A percentile compares a stretch with the other conserved stretches of the same genome.
phyloP scores from a whole-genome alignment of 1,140 invertebrate species.

The Drosophila repleta region DNA sequence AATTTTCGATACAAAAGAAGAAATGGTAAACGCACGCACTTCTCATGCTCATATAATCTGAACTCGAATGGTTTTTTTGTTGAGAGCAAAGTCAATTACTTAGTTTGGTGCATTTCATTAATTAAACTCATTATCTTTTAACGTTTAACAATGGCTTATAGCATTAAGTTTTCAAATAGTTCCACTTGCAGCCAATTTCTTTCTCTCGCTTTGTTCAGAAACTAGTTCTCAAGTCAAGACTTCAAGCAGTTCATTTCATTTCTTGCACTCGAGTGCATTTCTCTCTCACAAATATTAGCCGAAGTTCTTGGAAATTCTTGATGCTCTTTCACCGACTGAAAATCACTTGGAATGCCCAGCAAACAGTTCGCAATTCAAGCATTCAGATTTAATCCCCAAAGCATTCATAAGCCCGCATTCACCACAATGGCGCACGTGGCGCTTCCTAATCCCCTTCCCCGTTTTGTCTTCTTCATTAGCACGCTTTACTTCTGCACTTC shows the following conservation, averaged over 20 bases:
- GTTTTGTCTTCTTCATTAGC: conserved; percentile 55
- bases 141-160: no score
- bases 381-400: conserved; percentile 40
- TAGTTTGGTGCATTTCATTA: no score
- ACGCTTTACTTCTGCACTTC: conserved; percentile 22
- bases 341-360: conserved; percentile 30
- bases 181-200: not conserved
- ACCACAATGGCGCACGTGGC: conserved; percentile 22
- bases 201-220: not conserved
- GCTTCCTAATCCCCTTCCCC: conserved; percentile 11
- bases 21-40: no score
- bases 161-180: not conserved
- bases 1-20: no score
- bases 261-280: conserved; percentile 4
- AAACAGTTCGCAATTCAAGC: conserved; percentile 21
- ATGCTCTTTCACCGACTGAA: conserved; percentile 6
- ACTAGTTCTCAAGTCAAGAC: not conserved
- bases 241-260: conserved; percentile 9
- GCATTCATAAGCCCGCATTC: conserved; percentile 48
- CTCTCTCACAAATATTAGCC: conserved; percentile 29
- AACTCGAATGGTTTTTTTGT: no score
- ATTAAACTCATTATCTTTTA: no score
- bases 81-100: no score
- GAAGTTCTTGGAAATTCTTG: conserved; percentile 22
- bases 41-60: no score